phyloP scores from a whole-genome alignment of 1,140 invertebrate species.

The Sycobia sp. region DNA sequence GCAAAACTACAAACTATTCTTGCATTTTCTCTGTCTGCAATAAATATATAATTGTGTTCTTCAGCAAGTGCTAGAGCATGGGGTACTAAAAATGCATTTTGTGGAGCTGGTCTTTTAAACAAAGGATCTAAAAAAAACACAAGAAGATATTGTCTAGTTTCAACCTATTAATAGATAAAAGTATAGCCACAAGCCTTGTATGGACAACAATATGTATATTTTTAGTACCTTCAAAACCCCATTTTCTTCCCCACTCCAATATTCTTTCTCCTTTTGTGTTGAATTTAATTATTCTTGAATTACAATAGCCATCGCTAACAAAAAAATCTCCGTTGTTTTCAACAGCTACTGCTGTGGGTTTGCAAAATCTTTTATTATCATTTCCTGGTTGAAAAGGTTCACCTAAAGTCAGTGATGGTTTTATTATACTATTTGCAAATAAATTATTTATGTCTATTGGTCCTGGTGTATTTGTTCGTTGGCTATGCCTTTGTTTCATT shows the following conservation, averaged over 20 bases:
- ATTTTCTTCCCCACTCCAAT: constrained; percentile 68
- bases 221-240: constrained; percentile 37
- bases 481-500: constrained; percentile 37
- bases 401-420: constrained; percentile 52
- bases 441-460: constrained; percentile 34
- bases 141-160: constrained; percentile 1
- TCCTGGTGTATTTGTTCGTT: background rate
- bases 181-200: background rate
- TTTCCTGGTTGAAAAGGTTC: constrained; percentile 75
- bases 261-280: constrained; percentile 72
- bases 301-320: constrained; percentile 95
- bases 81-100: constrained; percentile 74
- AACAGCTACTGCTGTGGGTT: constrained; percentile 90
- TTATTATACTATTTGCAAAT: constrained; percentile 45
- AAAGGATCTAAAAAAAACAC: constrained; percentile 16
- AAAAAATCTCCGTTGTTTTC: constrained; percentile 85
- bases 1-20: constrained; percentile 79
- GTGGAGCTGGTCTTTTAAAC: constrained; percentile 46
- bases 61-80: constrained; percentile 83
- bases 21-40: constrained; percentile 92
- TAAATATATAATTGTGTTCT: constrained; percentile 76
- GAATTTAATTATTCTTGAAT: constrained; percentile 87
- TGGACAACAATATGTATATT: background rate
- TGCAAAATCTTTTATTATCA: constrained; percentile 84
- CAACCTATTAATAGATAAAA: background rate